Evolutionary conservation across 2,797 vertebrate species (phyloP), one percentile per base, ranked within the genome.

Genomic region (Melanotaenia nigrans): DNA sequence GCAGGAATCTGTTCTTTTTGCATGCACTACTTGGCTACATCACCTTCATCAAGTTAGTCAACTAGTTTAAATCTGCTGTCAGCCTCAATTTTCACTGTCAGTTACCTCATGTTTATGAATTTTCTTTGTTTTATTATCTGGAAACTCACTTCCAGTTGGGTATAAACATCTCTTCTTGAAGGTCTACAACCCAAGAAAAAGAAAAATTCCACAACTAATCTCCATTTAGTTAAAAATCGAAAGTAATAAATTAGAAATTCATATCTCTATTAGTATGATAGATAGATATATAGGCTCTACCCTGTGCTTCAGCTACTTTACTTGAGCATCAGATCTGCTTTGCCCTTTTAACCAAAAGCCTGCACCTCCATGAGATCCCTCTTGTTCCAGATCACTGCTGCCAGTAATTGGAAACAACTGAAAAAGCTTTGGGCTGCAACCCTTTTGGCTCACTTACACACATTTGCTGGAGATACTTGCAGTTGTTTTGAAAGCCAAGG

Each of bases 351-450:
- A 83, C 64, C 71, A 56, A 22, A 60, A 71, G 69, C 62, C 67
- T 20, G 18, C 1, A 73, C 75, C 73, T 81, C 73, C 66, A 56
- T 42, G 57, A 83, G 63, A 70, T 76, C 75, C 53, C 61, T 74
- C 70, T 77, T 71, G 85, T 89, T 89, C 81, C 87, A 87, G 77
- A 81, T 86, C 79, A 82, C 75, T 82, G 85, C 84, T 60, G 76
- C 75, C 78, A 81, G 74, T 82, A 85, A 90, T 84, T 85, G 84
- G 80, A 80, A 83, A 73, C 72, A 79, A 85, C 70, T 72, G 63
- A 69, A 78, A 83, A 80, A 47, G 38, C 80, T 84, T 66, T 77
- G 82, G 87, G 73, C 64, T 79, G 76, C 74, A 89, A 87, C 80
- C 68, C 72, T 82, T 79, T 85, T 72, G 55, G 76, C 70, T 81